Percentiles rank a stretch among this genome's conserved stretches.
Evolutionary conservation across 2,113 vertebrate species (phyloP).

Genomic region (Phrynosoma platyrhinos): DNA sequence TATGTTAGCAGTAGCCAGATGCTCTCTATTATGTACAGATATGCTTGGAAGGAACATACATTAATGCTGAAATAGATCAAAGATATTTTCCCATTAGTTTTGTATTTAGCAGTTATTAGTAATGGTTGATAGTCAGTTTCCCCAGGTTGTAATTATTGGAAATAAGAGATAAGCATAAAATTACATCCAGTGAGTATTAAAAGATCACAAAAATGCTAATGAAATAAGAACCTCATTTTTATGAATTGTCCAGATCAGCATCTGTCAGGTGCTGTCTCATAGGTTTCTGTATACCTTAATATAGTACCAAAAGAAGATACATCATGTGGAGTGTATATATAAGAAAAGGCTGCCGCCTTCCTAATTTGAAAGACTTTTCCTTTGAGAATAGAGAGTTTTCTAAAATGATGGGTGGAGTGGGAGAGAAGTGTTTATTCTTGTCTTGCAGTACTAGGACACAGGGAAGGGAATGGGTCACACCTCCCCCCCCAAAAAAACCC

Average conservation of each 20-base stretch:
- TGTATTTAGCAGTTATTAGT: slow-evolving; percentile 68
- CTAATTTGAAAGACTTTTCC: no score
- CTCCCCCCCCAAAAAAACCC: no score
- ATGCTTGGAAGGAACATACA: slow-evolving; percentile 38
- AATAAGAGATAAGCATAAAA: slow-evolving; percentile 72
- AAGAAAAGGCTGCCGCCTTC: no score
- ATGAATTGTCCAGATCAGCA: slow-evolving; percentile 23
- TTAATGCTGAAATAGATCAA: slow-evolving; percentile 64
- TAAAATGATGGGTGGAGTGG: no score
- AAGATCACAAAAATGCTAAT: no score
- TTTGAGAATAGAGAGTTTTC: no score
- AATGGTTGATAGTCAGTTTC: slow-evolving; percentile 60
- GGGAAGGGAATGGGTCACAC: no score
- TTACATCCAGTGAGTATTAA: slow-evolving; percentile 70
- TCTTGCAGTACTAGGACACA: no score
- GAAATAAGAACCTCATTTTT: no score
- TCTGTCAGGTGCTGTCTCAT: slow-evolving; percentile 21
- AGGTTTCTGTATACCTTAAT: slow-evolving; percentile 7
- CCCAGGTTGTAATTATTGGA: slow-evolving; percentile 66
- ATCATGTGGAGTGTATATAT: background rate
- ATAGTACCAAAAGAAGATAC: background rate
- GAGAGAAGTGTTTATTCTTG: no score
- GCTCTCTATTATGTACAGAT: slow-evolving; percentile 55
- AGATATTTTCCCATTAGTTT: slow-evolving; percentile 68
- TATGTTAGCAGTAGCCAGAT: slow-evolving; percentile 50